Conservation (phyloP, 2,888 invertebrate genomes). For the Epinotia bilunana region DNA sequence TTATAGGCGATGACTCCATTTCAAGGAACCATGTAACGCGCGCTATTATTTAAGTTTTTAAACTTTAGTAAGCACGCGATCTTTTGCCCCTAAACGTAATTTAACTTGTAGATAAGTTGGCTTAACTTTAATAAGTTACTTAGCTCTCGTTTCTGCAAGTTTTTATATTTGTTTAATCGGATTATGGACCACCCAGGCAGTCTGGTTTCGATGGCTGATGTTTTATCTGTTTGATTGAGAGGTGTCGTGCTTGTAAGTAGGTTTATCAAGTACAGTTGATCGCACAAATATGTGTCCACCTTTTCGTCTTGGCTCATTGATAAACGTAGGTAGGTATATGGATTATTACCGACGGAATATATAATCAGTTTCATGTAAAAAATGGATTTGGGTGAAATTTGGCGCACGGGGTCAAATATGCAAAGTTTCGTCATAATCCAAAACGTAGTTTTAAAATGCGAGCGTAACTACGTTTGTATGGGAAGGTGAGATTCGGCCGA, state of each 20-base stretch:
- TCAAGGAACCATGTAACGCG: slow-evolving; percentile 54
- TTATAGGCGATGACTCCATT: slow-evolving; percentile 44
- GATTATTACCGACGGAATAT: no score
- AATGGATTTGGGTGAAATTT: no score
- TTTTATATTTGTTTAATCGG: slow-evolving; percentile 28
- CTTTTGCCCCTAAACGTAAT: slow-evolving; percentile 36
- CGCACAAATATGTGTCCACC: neutral
- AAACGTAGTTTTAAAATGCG: no score
- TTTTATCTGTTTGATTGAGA: neutral
- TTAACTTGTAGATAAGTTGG: slow-evolving; percentile 30
- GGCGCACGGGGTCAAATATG: no score
- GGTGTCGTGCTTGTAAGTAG: neutral
- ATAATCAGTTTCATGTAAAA: no score
- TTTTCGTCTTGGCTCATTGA: neutral
- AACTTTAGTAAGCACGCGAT: slow-evolving; percentile 55
- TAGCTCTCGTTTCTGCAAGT: slow-evolving; percentile 32
- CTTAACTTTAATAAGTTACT: slow-evolving; percentile 34
- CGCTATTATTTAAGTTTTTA: slow-evolving; percentile 57
- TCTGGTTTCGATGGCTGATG: slow-evolving; percentile 2
- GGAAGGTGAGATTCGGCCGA: no score
- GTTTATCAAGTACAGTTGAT: neutral
- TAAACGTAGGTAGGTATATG: no score
- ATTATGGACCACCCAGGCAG: slow-evolving; percentile 34
- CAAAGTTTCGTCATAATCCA: no score
- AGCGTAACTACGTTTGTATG: no score